Percentiles rank a stretch among this genome's conserved stretches.
These are phyloP conservation scores for Chelonoidis abingdonii DNA, from an alignment of 2,113 vertebrate species.

Conservation along the genomic window DNA sequence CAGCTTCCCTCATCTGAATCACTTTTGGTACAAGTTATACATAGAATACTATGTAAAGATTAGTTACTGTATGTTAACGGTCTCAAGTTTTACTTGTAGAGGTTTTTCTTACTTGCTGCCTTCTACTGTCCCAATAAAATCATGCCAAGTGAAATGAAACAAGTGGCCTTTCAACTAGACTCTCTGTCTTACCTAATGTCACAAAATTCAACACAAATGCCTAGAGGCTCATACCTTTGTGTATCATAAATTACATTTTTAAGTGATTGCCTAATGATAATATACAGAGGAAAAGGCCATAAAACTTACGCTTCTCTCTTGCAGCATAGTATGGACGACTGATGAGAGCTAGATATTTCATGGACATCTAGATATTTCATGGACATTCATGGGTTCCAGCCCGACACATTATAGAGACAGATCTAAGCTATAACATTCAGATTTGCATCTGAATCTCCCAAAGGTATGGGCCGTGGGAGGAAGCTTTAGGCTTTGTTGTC, in stretches of 20 bases:
- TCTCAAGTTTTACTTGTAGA: background rate
- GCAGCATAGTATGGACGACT: background rate
- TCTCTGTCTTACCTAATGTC: background rate
- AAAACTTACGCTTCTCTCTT: background rate
- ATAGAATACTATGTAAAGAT: background rate
- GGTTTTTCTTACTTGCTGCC: background rate
- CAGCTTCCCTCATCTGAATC: background rate
- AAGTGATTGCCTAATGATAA: background rate
- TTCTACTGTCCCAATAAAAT: background rate
- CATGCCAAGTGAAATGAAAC: background rate
- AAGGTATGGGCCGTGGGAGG: background rate
- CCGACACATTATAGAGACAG: background rate
- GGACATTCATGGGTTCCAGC: background rate
- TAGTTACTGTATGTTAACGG: background rate
- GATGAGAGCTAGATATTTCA: background rate
- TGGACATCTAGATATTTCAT: background rate
- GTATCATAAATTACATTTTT: background rate
- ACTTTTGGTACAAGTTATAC: background rate
- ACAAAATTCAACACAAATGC: background rate
- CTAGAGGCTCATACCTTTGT: background rate
- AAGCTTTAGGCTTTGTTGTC: background rate
- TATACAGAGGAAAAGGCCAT: background rate
- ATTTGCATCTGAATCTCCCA: background rate
- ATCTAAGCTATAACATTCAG: background rate
- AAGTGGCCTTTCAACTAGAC: background rate